Percentiles rank a stretch among this genome's conserved stretches.
Evolutionary conservation across 2,888 invertebrate species (phyloP).

Genomic region (Escarpia spicata): DNA sequence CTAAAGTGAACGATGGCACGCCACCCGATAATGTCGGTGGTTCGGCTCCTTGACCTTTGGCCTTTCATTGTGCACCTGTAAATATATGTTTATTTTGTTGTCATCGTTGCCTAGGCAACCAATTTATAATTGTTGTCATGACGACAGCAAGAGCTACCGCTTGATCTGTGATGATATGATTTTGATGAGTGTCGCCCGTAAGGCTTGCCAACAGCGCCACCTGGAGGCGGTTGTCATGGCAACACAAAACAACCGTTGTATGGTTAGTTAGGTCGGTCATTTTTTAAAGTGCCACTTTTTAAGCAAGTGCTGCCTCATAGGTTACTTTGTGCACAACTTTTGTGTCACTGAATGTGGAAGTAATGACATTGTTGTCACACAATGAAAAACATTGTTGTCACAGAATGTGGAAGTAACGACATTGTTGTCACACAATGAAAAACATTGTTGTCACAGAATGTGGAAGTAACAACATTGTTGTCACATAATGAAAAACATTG

Average conservation of each 20-base stretch:
- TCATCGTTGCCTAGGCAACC: background rate
- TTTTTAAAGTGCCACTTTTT: background rate
- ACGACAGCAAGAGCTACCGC: background rate
- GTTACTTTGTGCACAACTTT: background rate
- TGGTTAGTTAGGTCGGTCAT: background rate
- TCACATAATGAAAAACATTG: no score
- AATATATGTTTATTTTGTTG: background rate
- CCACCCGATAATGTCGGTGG: background rate
- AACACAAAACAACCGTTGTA: background rate
- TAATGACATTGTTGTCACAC: no score
- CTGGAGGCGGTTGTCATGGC: background rate
- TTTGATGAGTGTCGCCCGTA: background rate
- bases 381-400: no score
- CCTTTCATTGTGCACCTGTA: background rate
- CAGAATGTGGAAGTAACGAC: no score
- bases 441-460: no score
- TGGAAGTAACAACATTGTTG: no score
- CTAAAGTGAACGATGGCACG: background rate
- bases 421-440: no score
- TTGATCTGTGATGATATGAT: background rate
- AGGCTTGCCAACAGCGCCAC: background rate
- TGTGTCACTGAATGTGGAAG: background rate
- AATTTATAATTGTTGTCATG: slow-evolving; percentile 4
- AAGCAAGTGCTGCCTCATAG: background rate
- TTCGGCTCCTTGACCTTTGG: background rate